Base-by-base conservation (phyloP, 2,888 invertebrate genomes). In the Hemicrepidius hirtus region DNA sequence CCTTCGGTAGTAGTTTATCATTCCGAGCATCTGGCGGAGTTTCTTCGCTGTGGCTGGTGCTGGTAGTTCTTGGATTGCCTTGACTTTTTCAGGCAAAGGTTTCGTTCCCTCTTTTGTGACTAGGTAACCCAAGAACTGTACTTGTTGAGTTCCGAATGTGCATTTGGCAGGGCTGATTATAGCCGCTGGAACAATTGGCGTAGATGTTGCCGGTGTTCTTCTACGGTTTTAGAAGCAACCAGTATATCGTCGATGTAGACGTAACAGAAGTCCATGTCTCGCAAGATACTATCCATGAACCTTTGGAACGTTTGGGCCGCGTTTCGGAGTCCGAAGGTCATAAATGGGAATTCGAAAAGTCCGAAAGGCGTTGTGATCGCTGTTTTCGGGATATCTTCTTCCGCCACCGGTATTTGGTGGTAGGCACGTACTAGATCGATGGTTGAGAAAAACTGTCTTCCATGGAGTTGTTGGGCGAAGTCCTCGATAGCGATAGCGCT, bases 241-340 rank as follows among this genome's bases (percentile, higher is more conserved):
- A 85, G 67, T 41, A 85, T 79, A 68, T 85, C 84, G 37, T 86
- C 84, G 0, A 86, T 62, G 62, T 85, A 86, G 0, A 75, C 57
- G 64, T 80, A 78, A 41, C 72, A 73, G 68, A 86, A 83, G 20
- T 83, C 83, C 0, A 83, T 57, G 4, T 80, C 82, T 2, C 79
- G 71, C 0, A 79, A 28, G 1, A 79, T 77, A 12, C 79, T 79
- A 50, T 86, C 82, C 10, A 86, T 82, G 40, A 85, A 85, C 4
- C 84, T 78, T 65, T 85, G 84, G 75, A 87, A 83, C 0, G 85
- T 84, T 72, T 86, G 0, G 28, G 82, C 83, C 0, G 86, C 84
- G 68, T 87, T 86, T 0, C 84, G 55, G 0, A 87, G 77, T 0
- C 86, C 85, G 24, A 85, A 86, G 0, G 77, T 76, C 82, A 84